These are phyloP conservation scores for Agonum fuliginosum DNA, from an alignment of 2,888 invertebrate species.

Conservation along the genomic window DNA sequence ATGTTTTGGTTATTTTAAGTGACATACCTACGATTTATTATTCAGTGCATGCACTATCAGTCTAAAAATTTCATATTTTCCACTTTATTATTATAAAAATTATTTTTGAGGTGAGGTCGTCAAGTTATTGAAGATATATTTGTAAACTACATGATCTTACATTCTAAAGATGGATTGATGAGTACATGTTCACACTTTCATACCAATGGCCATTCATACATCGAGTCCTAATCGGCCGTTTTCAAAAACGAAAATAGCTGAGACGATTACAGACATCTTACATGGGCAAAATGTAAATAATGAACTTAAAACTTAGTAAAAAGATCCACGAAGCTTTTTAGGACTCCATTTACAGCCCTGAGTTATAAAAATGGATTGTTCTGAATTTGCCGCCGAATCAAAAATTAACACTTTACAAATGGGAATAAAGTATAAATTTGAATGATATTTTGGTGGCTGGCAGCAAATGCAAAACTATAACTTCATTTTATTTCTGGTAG, in stretches of 20 bases:
- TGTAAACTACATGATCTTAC: conserved; percentile 52
- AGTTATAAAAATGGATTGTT: conserved; percentile 52
- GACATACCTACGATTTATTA: conserved; percentile 19
- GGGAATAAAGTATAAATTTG: conserved; percentile 21
- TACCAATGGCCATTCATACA: conserved; percentile 51
- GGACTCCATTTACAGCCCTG: conserved; percentile 59
- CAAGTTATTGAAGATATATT: conserved; percentile 45
- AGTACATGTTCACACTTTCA: conserved; percentile 52
- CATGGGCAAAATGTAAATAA: conserved; percentile 46
- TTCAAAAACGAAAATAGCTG: conserved; percentile 39
- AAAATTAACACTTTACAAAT: conserved; percentile 34
- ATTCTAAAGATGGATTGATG: conserved; percentile 46
- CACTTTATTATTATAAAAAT: conserved; percentile 49
- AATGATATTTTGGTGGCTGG: conserved; percentile 20
- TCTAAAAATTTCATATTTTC: conserved; percentile 55
- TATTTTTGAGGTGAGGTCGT: conserved; percentile 42
- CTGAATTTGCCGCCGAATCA: conserved; percentile 46
- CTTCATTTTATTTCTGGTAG: no score
- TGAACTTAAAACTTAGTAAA: conserved; percentile 34
- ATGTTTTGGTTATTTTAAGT: conserved; percentile 1
- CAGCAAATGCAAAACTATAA: conserved; percentile 47
- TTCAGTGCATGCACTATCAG: conserved; percentile 36
- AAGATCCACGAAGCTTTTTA: conserved; percentile 41
- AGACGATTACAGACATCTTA: conserved; percentile 47
- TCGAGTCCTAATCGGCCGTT: conserved; percentile 51